Conservation (phyloP, 2,113 vertebrate genomes). For the Strix uralensis region DNA sequence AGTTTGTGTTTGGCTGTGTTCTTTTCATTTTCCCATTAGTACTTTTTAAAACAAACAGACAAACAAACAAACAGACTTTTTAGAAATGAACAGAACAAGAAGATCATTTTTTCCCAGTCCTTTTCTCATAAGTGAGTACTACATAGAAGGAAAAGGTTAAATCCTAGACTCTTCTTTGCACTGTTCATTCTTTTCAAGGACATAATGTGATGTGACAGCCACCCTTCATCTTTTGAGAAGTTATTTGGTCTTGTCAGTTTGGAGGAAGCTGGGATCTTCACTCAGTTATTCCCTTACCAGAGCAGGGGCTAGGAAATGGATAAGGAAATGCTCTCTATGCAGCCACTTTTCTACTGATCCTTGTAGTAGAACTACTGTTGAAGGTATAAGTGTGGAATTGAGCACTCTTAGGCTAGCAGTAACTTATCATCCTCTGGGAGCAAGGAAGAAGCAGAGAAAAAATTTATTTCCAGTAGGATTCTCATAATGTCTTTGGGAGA, state of each 20-base stretch:
- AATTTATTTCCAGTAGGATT: not conserved
- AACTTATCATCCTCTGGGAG: not conserved
- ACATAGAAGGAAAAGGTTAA: not conserved
- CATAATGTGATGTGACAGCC: not conserved
- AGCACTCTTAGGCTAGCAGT: not conserved
- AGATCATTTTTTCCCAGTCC: not conserved
- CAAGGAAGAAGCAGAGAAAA: not conserved
- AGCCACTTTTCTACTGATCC: not conserved
- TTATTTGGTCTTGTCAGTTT: not conserved
- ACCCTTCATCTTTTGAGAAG: conserved; percentile 5
- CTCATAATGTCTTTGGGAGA: not conserved
- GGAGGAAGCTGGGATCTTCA: not conserved
- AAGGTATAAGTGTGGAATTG: not conserved
- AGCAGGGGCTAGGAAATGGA: not conserved
- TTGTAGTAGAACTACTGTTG: not conserved
- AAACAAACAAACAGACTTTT: not conserved
- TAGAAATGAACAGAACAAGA: not conserved
- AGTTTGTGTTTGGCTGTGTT: not conserved
- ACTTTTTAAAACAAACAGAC: no score
- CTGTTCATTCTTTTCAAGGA: not conserved
- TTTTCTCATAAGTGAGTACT: not conserved
- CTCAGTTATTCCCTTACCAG: not conserved
- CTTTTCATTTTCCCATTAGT: not conserved
- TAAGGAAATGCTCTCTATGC: not conserved
- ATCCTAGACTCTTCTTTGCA: not conserved